Conservation (phyloP, 2,888 invertebrate genomes). For the Drosophila glabriapex region DNA sequence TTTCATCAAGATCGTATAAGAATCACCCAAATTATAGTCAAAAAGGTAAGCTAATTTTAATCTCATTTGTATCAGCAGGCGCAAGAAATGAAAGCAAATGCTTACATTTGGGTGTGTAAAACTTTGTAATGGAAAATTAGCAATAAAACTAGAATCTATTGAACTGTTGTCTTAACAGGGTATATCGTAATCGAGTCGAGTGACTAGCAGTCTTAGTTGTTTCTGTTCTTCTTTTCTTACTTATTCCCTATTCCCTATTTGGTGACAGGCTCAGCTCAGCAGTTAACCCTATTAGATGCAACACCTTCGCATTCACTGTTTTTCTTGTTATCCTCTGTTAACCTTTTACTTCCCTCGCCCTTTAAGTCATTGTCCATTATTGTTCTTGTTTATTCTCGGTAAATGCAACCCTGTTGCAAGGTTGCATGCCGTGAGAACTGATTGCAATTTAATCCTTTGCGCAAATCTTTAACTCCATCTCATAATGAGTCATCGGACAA, state of each 20-base stretch:
- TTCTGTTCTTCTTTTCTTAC: not conserved
- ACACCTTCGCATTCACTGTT: conserved; percentile 54
- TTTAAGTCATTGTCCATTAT: conserved; percentile 29
- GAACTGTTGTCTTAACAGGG: not conserved
- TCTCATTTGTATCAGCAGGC: too few species aligned
- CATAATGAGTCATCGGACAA: conserved; percentile 38
- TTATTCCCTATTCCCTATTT: conserved; percentile 39
- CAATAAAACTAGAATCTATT: not conserved
- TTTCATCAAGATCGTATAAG: not conserved
- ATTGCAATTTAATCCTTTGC: conserved; percentile 68
- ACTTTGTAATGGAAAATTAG: not conserved
- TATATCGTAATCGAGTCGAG: not conserved
- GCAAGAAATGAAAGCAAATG: too few species aligned
- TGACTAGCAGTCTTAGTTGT: not conserved
- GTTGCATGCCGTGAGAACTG: conserved; percentile 70
- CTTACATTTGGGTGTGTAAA: not conserved
- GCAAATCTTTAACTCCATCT: conserved; percentile 34
- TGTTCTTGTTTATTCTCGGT: conserved; percentile 35
- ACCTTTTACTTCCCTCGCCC: conserved; percentile 72
- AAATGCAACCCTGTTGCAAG: conserved; percentile 49
- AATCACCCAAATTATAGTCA: not conserved
- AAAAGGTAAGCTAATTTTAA: not conserved
- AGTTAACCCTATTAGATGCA: conserved; percentile 56
- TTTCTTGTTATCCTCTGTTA: conserved; percentile 40
- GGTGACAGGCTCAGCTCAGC: conserved; percentile 48